Evolutionary conservation across 2,113 vertebrate genomes (phyloP), one percentile per base, ranked within the genome.

Genomic region (Tretioscincus oriximinensis): DNA sequence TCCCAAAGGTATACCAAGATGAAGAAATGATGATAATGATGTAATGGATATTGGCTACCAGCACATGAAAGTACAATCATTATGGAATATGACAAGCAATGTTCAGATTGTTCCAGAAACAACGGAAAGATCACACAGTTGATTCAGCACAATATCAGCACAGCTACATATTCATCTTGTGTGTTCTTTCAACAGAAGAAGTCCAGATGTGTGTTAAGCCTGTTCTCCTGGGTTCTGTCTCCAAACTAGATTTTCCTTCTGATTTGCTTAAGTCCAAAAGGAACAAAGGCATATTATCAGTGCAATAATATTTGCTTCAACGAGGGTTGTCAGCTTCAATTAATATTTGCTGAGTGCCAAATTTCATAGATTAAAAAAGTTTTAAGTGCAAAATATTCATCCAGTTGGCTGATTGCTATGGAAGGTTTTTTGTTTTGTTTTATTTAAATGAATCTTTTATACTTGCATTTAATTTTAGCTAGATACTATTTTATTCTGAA

Each of bases 101-200:
- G 63, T n/a, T 67, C 47, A 66, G 24, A 83, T 67, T n/a, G 18
- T 73, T 63, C 69, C 49, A 73, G 61, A 82, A 82, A 82, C 73
- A 82, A 70, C n/a, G 66, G 66, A 81, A 76, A 76, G 28, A 49
- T 35, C 35, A 76, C 51, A 76, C 41, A 41, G 61, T 31, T 47
- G 8, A 24, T 61, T 81, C 41, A 28, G 11, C n/a, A n/a, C n/a
- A n/a, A n/a, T 49, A 9, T 63, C 47, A 20, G 20, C 10, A 66
- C 18, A 70, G 35, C 66, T 76, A 61, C 73, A 63, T n/a, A 76
- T 76, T 76, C 80, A 49, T 61, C 73, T 47, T 81, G 80, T 69
- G 72, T 78, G 76, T 83, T 67, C 76, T 66, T 14, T 54, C n/a
- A 60, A 72, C 24, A 54, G 54, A 82, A 61, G 69, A 29, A 73